phyloP scores from a whole-genome alignment of 2,888 invertebrate species.

The Agonum fuliginosum region DNA sequence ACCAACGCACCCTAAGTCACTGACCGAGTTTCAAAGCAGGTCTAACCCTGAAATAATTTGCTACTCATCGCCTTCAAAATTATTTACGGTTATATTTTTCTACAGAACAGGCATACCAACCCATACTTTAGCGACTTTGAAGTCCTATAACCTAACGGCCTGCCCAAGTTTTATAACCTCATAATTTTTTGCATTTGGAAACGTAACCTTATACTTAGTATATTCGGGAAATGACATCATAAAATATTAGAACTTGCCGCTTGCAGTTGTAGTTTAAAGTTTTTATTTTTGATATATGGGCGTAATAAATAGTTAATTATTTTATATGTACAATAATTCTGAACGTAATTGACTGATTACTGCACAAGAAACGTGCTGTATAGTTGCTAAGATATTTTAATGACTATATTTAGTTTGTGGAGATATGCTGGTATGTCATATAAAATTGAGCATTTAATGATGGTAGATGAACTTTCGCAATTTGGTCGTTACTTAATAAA shows the following conservation, averaged over 20 bases:
- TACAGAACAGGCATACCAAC: background rate
- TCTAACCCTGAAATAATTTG: conserved; percentile 21
- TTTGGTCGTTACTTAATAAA: conserved; percentile 1
- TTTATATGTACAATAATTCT: conserved; percentile 20
- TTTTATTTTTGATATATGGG: conserved; percentile 27
- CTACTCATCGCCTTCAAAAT: conserved; percentile 18
- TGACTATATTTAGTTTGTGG: conserved; percentile 14
- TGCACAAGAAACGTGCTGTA: conserved; percentile 5
- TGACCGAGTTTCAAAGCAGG: conserved; percentile 12
- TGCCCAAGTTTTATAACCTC: conserved; percentile 21
- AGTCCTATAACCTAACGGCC: conserved; percentile 16
- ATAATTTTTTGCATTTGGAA: conserved; percentile 10
- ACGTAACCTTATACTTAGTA: conserved; percentile 25
- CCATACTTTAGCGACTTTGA: background rate
- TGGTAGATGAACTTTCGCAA: conserved; percentile 1
- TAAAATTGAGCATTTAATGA: conserved; percentile 6
- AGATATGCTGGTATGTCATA: conserved; percentile 23
- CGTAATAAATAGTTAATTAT: conserved; percentile 23
- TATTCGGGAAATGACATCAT: background rate
- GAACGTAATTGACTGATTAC: conserved; percentile 14
- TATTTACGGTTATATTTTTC: conserved; percentile 28
- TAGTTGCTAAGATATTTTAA: conserved; percentile 1
- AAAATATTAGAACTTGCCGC: conserved; percentile 20
- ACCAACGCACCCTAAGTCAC: conserved; percentile 19
- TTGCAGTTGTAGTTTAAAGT: conserved; percentile 2